Base-by-base conservation (phyloP, 2,888 invertebrate genomes). In the Microctonus brassicae region DNA sequence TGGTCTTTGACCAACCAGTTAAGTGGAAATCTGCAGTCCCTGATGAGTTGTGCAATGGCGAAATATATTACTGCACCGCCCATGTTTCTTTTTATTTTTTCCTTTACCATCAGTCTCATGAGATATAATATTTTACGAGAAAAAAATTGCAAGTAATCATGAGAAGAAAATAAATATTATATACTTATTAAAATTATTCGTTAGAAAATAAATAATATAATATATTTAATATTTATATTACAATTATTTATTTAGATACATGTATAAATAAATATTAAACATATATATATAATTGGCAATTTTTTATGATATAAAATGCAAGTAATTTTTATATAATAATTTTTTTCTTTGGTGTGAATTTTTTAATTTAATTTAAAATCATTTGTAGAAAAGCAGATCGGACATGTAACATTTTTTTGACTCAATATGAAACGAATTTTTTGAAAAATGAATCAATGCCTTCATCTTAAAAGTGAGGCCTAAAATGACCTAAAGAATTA, bases 401-500 rank as follows among this genome's bases (percentile, higher is more conserved):
- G 82, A 82, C 47, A 17, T 81, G 82, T 83, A 83, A 86, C 84
- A 84, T 80, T 81, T 77, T 76, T 75, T 24, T 52, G 24, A 39
- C 22, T 34, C 34, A 36, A 26, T 22, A 79, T 72, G 73, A 76
- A 81, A 78, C 77, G 76, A 78, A 78, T 80, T 82, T 86, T 86
- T 85, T 87, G 86, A 87, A 86, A 87, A 86, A 87, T 87, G 87
- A n/a, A n/a, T n/a, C n/a, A 85, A 81, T 76, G 70, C 80, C 81
- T 80, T 77, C 81, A 83, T 81, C 83, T 83, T 82, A 84, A 87
- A 87, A 87, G 86, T 87, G 84, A 73, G 76, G 81, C 84, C 83
- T 84, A 84, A 87, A 87, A 87, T 84, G 83, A 82, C 36, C 81
- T 83, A 86, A 86, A 87, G 86, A 87, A 87, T 84, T 85, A 85